Evolutionary conservation across 2,113 vertebrate species (phyloP).

Genomic region (Climacteris rufus): DNA sequence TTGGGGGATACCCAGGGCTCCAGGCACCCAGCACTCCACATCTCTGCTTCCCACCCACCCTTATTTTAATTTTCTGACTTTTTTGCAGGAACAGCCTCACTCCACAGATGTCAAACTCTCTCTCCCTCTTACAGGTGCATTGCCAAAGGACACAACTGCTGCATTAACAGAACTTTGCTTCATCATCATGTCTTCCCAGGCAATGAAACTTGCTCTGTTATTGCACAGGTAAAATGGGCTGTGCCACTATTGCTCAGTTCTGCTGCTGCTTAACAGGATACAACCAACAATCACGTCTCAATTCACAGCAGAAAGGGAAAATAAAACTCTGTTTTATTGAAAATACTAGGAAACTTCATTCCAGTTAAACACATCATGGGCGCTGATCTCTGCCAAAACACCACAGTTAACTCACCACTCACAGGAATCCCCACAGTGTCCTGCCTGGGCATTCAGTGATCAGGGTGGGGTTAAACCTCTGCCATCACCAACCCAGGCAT

Average conservation of each 20-base stretch:
- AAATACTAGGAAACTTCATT: neutral
- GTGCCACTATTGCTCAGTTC: neutral
- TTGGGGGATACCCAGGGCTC: neutral
- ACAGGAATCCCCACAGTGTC: neutral
- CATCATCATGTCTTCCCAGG: neutral
- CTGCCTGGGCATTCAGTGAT: accelerated
- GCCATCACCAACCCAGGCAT: neutral
- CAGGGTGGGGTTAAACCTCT: neutral
- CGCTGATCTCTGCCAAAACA: neutral
- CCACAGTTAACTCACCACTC: neutral
- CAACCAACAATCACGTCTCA: neutral
- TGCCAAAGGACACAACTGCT: neutral
- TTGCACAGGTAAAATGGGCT: neutral
- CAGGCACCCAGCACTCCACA: neutral
- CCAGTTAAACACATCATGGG: neutral
- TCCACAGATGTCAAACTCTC: neutral
- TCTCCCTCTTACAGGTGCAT: neutral
- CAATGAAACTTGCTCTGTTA: neutral
- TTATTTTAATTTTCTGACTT: neutral
- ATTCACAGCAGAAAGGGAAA: neutral
- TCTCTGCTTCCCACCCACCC: neutral
- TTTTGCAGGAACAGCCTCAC: neutral
- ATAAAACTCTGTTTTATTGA: neutral
- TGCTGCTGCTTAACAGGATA: neutral
- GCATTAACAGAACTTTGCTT: neutral